Evolutionary conservation across 2,888 invertebrate genomes (phyloP), one percentile per base, ranked within the genome.

Genomic region (Ornithoptera priamus): DNA sequence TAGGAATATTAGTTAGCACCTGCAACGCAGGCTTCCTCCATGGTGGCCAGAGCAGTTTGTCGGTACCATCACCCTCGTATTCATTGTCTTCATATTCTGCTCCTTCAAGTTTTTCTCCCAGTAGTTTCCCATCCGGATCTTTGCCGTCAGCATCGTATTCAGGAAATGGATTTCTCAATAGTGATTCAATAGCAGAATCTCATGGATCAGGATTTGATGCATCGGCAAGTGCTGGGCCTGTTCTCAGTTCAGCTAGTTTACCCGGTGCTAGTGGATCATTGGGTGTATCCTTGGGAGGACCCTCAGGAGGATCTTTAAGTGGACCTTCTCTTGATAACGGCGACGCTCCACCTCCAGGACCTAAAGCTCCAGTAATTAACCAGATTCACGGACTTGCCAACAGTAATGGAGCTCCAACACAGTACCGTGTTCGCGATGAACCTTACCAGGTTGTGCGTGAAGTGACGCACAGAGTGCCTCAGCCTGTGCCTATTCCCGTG

Each of bases 391-490:
- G 86, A 7, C 82, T 91, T 1, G 92, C 92, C 59, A 88, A 85
- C 78, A 84, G 71, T 71, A 83, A 91, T 66, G 92, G 92, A 56
- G 92, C 90, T 20, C 89, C 88, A 0, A 89, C 85, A 24, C 85
- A 83, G 46, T 92, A 92, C 81, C 84, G 85, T 61, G 80, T 89
- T 18, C 86, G 87, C 24, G 92, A 92, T 36, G 90, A 90, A 75
- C 82, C 84, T 20, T 91, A 87, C 82, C 85, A 92, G 72, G 90
- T 93, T 6, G 75, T 82, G 67, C 86, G 87, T 71, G 88, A 92
- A 64, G 89, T 91, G 18, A 93, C 93, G 3, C 93, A 94, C 79
- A 90, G 89, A 69, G 93, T 94, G 61, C 94, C 94, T 2, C 90
- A 94, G 74, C 94, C 94, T 0, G 89, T 93, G 22, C 93, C 93